Percentiles rank a stretch among this genome's conserved stretches.
These are phyloP conservation scores for Grammomys surdaster DNA, from an alignment of 2,113 vertebrate genomes.

Conservation along the genomic window DNA sequence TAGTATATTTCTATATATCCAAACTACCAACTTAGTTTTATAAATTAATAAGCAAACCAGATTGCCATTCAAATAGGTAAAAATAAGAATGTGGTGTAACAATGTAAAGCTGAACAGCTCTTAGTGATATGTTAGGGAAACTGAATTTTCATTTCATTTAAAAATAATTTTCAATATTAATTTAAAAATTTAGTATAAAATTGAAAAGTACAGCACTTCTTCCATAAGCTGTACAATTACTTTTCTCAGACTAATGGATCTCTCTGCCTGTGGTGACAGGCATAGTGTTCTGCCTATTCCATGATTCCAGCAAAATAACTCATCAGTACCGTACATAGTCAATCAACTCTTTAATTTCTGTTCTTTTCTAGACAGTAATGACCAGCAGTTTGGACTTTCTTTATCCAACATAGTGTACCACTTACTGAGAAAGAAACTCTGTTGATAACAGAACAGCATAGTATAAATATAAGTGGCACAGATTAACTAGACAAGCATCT, in stretches of 20 bases:
- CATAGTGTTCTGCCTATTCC: neutral
- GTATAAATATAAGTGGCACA: neutral
- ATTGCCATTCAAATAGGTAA: neutral
- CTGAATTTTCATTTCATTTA: neutral
- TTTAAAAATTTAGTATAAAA: neutral
- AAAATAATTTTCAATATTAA: constrained; percentile 16
- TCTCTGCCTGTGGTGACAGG: neutral
- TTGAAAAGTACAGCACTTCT: neutral
- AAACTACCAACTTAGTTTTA: constrained; percentile 13
- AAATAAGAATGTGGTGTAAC: neutral
- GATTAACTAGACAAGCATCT: neutral
- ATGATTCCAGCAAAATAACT: neutral
- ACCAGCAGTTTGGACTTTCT: neutral
- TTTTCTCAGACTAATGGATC: neutral
- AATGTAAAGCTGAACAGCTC: neutral
- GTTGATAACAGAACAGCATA: neutral
- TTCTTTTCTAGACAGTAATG: neutral
- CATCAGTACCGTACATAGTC: neutral
- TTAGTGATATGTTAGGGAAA: neutral
- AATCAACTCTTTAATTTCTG: neutral
- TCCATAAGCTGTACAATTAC: neutral
- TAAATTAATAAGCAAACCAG: neutral
- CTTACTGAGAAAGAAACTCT: neutral
- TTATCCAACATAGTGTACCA: neutral
- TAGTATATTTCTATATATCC: neutral